Base-by-base conservation (phyloP, 1,140 invertebrate genomes). In the Drosophila bipectinata region DNA sequence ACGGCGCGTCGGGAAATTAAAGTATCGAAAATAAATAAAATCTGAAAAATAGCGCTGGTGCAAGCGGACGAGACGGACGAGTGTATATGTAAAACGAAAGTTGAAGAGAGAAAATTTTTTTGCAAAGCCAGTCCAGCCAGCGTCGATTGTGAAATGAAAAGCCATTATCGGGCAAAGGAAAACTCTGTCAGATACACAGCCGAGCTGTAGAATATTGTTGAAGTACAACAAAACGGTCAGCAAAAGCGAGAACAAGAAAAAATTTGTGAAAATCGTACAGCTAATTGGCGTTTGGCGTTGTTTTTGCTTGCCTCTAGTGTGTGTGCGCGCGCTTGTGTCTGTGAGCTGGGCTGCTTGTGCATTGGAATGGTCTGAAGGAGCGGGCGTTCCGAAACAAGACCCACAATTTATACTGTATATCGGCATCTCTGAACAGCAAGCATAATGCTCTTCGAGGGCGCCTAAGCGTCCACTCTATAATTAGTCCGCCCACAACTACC, bases 1-100 rank as follows among this genome's bases (percentile, higher is more conserved):
- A 39, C 15, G 21, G 32, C 51, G 30, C 41, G 51, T 56, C 26
- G 41, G 44, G 10, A 9, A 8, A 52, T 8, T 32, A 14, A 53
- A 4, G 15, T 51, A 26, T 47, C 26, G 15, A 18, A 18, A 15
- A 44, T 41, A 5, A 12, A 39, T 7, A 30, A 34, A 34, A 34
- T 34, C 32, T 1, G 32, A 18, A 69, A 74, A 64, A 39, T 53
- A 72, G 48, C 32, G 51, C 32, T 24, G 24, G 26, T 62, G 8
- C 51, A 21, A 21, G 37, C 45, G 18, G 62, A 61, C 45, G 30
- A 21, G 30, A 37, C 45, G 26, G 26, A 28, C 26, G 26, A 28
- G 60, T 74, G 71, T 51, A 57, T 74, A 41, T 39, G 47, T 58
- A 75, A 79, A 87, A 85, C 80, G 82, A 85, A 85, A 88, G 82